Percentiles rank a stretch among this genome's conserved stretches.
Conservation (phyloP, 2,113 vertebrate genomes). For the Ariopsis seemanni region DNA sequence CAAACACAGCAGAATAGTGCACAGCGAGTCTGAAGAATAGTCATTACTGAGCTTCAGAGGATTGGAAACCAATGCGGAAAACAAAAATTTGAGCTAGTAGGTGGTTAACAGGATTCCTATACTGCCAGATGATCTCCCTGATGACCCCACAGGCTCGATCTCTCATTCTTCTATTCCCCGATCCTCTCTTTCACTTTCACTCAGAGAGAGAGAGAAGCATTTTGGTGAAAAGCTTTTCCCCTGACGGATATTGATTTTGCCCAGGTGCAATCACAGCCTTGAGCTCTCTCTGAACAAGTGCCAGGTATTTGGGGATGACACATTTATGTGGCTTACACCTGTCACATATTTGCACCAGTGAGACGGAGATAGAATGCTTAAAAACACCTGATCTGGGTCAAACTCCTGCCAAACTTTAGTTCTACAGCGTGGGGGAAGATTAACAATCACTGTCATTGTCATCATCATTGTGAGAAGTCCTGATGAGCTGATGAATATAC, state of each 20-base stretch:
- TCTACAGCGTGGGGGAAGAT: background rate
- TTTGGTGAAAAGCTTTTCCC: background rate
- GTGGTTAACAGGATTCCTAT: constrained; percentile 13
- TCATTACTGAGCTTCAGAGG: background rate
- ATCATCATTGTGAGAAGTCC: background rate
- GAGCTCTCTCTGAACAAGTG: constrained; percentile 29
- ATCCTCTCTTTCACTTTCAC: background rate
- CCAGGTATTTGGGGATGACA: constrained; percentile 15
- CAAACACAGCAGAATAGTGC: background rate
- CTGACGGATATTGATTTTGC: constrained; percentile 36
- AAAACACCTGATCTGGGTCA: constrained; percentile 32
- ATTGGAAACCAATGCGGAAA: background rate
- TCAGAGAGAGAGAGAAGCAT: background rate
- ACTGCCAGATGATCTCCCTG: background rate
- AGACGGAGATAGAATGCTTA: background rate
- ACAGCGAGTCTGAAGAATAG: background rate
- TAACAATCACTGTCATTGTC: background rate
- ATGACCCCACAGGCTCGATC: constrained; percentile 4
- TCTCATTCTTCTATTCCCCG: constrained; percentile 21
- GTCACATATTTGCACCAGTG: constrained; percentile 5
- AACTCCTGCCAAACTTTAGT: background rate
- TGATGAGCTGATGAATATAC: background rate
- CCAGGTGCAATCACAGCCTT: constrained; percentile 41
- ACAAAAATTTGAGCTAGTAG: background rate
- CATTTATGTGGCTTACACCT: constrained; percentile 25